Evolutionary conservation across 2,888 invertebrate species (phyloP), one percentile per base, ranked within the genome.

Genomic region (Megalurothrips usitatus): DNA sequence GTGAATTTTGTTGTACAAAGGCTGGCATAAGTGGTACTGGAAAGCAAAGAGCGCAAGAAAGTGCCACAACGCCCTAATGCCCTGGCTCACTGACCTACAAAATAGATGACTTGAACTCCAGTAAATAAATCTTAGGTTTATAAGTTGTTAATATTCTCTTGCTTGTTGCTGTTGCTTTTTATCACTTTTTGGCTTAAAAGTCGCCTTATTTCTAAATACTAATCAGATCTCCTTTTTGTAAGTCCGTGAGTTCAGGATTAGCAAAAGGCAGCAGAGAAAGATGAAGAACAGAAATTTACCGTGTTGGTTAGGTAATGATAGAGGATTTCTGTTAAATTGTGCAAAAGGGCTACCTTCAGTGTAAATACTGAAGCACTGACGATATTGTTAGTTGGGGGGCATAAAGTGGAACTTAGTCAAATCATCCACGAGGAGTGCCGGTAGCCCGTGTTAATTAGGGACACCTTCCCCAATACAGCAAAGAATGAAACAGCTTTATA

Each of bases 31-130:
- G 81, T 80, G 68, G 80, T 75, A 75, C 68, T 26, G 68, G 26
- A 26, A 75, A 75, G 68, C 68, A 75, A 12, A 26, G 23, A 75
- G 68, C 68, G 68, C 68, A 75, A 75, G 26, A 26, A 26, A 75
- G 68, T 75, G 68, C 68, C 68, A 75, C 68, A 81, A 81, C 81
- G 82, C 82, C 81, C 94, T 95, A 95, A 94, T 95, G 95, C 94
- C 95, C 95, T 95, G 95, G 94, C 94, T 92, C 86, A 87, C 87
- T 86, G 84, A 84, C 82, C 83, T 79, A 82, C 82, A 79, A 82
- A 82, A 83, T 43, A 82, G 52, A 82, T 82, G 17, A 34, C 28
- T 43, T n/a, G 23, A 58, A 34, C 14, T 80, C 12, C 34, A 52
- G 63, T 47, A 63, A 47, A 63, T 49, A 79, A 17, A 79, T n/a